Evolutionary conservation across 2,113 vertebrate species (phyloP).

Genomic region (Lates calcarifer): DNA sequence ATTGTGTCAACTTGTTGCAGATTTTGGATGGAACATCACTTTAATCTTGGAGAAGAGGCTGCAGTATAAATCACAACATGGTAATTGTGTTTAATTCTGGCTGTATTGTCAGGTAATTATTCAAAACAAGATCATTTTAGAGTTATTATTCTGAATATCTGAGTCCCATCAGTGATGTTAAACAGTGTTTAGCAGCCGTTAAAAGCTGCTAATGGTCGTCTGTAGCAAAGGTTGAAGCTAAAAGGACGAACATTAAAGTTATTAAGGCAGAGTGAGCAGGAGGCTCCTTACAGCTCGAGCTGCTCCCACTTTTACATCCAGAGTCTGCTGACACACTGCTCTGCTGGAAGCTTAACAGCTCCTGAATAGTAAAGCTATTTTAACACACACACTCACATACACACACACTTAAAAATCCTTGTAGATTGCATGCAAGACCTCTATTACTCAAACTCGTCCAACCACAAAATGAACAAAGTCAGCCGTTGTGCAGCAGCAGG

Average conservation of each 20-base stretch:
- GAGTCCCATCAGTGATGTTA: conserved; percentile 20
- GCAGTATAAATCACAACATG: background rate
- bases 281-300: conserved; percentile 26
- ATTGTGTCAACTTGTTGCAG: too few species aligned
- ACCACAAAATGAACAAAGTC: conserved; percentile 79
- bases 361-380: conserved; percentile 54
- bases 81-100: background rate
- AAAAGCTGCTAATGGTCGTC: conserved; percentile 49
- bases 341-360: conserved; percentile 47
- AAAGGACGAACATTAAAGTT: conserved; percentile 59
- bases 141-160: conserved; percentile 22
- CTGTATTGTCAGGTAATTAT: conserved; percentile 11
- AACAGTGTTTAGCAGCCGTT: conserved; percentile 39
- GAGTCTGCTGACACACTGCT: conserved; percentile 50
- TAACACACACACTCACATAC: conserved; percentile 42
- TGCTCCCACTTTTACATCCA: conserved; percentile 17
- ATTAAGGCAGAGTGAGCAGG: conserved; percentile 42
- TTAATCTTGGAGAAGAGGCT: background rate
- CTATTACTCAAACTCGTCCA: conserved; percentile 76
- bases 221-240: conserved; percentile 44
- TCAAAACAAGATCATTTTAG: conserved; percentile 12
- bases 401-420: conserved; percentile 25
- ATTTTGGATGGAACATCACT: background rate
- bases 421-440: conserved; percentile 61
- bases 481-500: conserved; percentile 56